phyloP scores from a whole-genome alignment of 2,113 vertebrate genomes.

The Dasyurus viverrinus region DNA sequence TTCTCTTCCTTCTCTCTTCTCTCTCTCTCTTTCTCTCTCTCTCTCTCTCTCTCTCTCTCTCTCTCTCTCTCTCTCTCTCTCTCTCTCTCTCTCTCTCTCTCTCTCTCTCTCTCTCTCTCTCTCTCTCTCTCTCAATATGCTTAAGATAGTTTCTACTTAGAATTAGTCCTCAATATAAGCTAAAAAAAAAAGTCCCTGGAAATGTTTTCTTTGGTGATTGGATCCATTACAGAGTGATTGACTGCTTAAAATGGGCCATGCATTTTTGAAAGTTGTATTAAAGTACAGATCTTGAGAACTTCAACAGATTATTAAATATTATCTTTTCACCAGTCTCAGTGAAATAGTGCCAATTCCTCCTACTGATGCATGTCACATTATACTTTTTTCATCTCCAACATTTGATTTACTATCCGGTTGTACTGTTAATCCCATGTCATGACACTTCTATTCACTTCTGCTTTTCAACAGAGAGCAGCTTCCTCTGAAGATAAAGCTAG shows the following conservation, averaged over 20 bases:
- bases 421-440: constrained; percentile 98
- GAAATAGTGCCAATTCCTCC: constrained; percentile 89
- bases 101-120: neutral
- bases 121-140: constrained; percentile 21
- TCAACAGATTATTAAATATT: constrained; percentile 67
- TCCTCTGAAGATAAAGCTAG: constrained; percentile 98
- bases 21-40: no score
- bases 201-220: constrained; percentile 65
- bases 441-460: constrained; percentile 98
- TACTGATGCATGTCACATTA: constrained; percentile 91
- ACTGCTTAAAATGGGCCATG: constrained; percentile 55
- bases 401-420: constrained; percentile 96
- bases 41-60: neutral
- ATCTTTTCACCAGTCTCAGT: constrained; percentile 67
- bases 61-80: neutral
- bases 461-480: constrained; percentile 96
- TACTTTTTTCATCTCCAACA: constrained; percentile 97
- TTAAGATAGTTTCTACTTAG: constrained; percentile 43
- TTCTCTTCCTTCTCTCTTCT: no score
- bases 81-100: no score
- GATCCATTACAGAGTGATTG: constrained; percentile 53
- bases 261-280: constrained; percentile 72
- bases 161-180: constrained; percentile 29
- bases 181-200: neutral
- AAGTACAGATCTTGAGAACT: constrained; percentile 72